Evolutionary conservation across 2,113 vertebrate species (phyloP).

Genomic region (Motacilla tschutschensis): DNA sequence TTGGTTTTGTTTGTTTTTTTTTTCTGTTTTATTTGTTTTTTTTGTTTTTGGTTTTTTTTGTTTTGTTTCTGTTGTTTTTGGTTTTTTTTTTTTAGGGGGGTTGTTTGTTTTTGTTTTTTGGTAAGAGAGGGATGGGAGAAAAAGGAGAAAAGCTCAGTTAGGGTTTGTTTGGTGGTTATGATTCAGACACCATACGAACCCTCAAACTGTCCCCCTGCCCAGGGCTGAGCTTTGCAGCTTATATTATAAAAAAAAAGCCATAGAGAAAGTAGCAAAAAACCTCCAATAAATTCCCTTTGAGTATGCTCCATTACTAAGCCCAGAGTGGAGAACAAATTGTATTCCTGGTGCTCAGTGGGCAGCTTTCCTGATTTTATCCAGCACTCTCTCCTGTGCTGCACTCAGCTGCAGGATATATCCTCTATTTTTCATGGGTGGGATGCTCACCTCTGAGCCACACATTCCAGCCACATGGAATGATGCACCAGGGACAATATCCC

Average conservation of each 20-base stretch:
- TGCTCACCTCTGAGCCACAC: not conserved
- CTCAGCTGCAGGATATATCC: not conserved
- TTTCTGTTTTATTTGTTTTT: not conserved
- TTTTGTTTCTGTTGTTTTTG: too few species aligned
- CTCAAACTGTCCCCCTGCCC: not conserved
- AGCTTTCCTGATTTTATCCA: not conserved
- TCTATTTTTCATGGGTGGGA: not conserved
- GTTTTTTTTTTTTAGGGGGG: too few species aligned
- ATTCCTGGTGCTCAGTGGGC: not conserved
- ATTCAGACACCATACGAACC: not conserved
- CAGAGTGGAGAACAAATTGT: not conserved
- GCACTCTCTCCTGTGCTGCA: not conserved
- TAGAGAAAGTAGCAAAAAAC: not conserved
- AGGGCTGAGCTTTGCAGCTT: not conserved
- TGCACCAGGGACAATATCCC: not conserved
- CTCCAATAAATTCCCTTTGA: not conserved
- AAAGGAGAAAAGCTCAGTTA: not conserved
- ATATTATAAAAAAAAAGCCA: not conserved
- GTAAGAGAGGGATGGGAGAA: not conserved
- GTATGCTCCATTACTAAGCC: not conserved
- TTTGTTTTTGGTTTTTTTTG: too few species aligned
- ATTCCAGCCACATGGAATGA: not conserved
- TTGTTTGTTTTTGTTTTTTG: not conserved
- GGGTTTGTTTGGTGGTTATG: not conserved
- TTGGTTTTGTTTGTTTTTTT: too few species aligned